phyloP scores from a whole-genome alignment of 2,113 vertebrate genomes.

The Mustelus asterias region DNA sequence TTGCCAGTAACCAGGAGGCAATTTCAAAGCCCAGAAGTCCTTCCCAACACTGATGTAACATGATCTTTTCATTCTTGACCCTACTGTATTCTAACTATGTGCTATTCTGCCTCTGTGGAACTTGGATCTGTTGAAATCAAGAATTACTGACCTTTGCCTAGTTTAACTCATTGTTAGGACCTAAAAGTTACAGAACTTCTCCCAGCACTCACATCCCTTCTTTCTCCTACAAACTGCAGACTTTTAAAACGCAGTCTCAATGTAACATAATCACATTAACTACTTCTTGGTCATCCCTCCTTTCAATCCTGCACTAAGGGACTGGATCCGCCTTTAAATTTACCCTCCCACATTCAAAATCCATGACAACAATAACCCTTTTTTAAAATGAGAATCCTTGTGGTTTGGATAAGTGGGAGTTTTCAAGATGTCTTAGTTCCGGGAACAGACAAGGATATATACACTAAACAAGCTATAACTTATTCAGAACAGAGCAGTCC shows the following conservation, averaged over 20 bases:
- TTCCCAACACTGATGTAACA: not conserved
- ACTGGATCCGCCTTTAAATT: not conserved
- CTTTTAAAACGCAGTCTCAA: not conserved
- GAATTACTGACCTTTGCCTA: no score
- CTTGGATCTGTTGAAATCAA: not conserved
- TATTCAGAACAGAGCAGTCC: not conserved
- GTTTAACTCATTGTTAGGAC: no score
- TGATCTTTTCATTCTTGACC: not conserved
- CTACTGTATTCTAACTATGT: no score
- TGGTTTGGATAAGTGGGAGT: not conserved
- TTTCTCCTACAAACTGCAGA: not conserved
- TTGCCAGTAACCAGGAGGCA: not conserved
- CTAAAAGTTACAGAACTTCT: not conserved
- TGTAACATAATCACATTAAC: not conserved
- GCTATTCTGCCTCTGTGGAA: not conserved
- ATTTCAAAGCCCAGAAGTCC: not conserved
- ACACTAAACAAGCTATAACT: not conserved
- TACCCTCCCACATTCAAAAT: not conserved
- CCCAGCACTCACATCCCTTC: not conserved
- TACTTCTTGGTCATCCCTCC: not conserved
- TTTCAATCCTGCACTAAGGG: no score
- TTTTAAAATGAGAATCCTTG: not conserved
- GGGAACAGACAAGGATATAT: not conserved
- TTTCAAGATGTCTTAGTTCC: not conserved
- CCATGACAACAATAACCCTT: not conserved